Evolutionary conservation across 2,113 vertebrate genomes (phyloP), one percentile per base, ranked within the genome.

Genomic region (Bolborhynchus lineola): DNA sequence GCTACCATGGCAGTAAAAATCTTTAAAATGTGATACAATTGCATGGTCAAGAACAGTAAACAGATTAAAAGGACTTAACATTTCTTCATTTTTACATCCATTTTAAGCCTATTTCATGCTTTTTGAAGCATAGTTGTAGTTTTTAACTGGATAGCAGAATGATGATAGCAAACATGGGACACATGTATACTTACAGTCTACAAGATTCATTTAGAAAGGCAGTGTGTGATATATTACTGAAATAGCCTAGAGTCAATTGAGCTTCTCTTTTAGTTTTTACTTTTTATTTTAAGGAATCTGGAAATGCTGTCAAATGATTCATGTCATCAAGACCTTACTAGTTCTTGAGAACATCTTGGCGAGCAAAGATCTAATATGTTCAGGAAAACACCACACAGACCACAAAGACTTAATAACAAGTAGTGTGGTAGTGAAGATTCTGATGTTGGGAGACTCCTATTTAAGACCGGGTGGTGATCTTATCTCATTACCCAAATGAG

Each of bases 261-360:
- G 7, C 7, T 70, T 59, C 21, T 59, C 33, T 59, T 59, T 35
- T 24, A 59, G 11, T 20, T 57, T 50, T 12, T 19, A 29, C 1
- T 3, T 35, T 9, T n/a, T 49, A 50, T 44, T 52, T 63, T 11
- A 74, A 81, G 33, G 81, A 79, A 86, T 67, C 17, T 75, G 50
- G 28, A 92, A 90, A 88, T 81, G 20, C n/a, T 92, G 47, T 88
- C 86, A 92, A 92, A 81, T 88, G 13, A 83, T 74, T 88, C 41
- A 37, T 59, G 59, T 46, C 23, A 87, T 88, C 69, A 67, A 50
- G 42, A 88, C 35, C 21, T 75, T 50, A 49, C 23, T 41, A 67
- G 15, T 41, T 86, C 44, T 67, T 91, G 60, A 93, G 67, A 71
- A 91, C 6, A 20, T 55, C 53, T 53, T 53, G 29, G 14, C 64